These are phyloP conservation scores for Halictus rubicundus DNA, from an alignment of 1,140 invertebrate species.

Conservation along the genomic window DNA sequence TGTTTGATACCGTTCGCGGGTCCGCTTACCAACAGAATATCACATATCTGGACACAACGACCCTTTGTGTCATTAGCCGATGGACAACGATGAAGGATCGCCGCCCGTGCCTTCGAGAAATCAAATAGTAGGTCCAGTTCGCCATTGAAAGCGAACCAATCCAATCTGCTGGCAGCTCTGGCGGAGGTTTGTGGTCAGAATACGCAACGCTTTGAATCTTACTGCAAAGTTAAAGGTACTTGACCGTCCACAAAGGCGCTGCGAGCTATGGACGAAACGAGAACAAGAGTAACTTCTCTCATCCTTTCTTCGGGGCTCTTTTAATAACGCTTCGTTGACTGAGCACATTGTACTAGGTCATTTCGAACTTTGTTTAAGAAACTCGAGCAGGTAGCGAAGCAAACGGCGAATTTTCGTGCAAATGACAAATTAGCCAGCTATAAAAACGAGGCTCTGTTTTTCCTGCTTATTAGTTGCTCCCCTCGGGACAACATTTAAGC, in stretches of 20 bases:
- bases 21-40: constrained; percentile 26
- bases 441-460: not conserved
- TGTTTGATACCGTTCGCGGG: constrained; percentile 28
- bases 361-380: constrained; percentile 25
- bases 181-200: constrained; percentile 3
- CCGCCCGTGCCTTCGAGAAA: constrained; percentile 14
- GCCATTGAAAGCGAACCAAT: constrained; percentile 11
- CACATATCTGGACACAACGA: constrained; percentile 5
- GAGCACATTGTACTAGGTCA: constrained; percentile 28
- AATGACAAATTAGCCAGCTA: constrained; percentile 3
- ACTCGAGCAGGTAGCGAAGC: not conserved
- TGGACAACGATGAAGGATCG: constrained; percentile 44
- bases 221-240: constrained; percentile 26
- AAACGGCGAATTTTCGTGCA: constrained; percentile 5
- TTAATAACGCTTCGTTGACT: constrained; percentile 47
- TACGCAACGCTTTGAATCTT: constrained; percentile 17
- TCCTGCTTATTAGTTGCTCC: not conserved
- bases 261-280: not conserved
- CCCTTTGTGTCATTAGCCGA: constrained; percentile 51
- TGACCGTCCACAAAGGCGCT: constrained; percentile 1
- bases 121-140: constrained; percentile 14
- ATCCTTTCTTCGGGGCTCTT: not conserved
- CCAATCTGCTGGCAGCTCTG: not conserved
- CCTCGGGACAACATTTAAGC: not conserved
- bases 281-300: not conserved